A percentile compares a stretch with the other conserved stretches of the same genome.
Evolutionary conservation across 2,797 vertebrate species (phyloP).

Genomic region (Onychomys leucogaster): DNA sequence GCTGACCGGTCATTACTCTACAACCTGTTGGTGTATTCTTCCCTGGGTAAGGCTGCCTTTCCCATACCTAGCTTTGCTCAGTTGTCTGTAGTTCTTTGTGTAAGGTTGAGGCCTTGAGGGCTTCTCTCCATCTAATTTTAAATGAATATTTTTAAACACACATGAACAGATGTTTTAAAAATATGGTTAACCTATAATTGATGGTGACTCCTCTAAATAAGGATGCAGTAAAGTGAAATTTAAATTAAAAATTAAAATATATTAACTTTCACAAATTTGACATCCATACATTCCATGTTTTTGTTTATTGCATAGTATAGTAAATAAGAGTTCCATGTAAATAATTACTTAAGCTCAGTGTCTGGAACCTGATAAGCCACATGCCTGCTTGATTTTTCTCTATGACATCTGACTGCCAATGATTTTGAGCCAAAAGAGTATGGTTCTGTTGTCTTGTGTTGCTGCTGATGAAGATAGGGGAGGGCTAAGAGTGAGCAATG

Average conservation of each 20-base stretch:
- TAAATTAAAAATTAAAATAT: not conserved
- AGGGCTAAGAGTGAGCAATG: not conserved
- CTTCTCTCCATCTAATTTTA: not conserved
- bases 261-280: conserved; percentile 17
- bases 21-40: not conserved
- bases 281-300: not conserved
- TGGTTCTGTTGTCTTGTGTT: not conserved
- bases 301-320: not conserved
- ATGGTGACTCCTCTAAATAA: conserved; percentile 26
- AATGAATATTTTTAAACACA: conserved; percentile 6
- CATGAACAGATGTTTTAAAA: not conserved
- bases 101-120: not conserved
- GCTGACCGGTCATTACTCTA: not conserved
- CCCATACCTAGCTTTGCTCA: not conserved
- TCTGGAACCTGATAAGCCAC: not conserved
- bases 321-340: not conserved
- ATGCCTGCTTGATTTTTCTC: not conserved
- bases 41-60: not conserved
- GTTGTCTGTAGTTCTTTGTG: not conserved
- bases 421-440: not conserved
- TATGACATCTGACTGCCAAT: not conserved
- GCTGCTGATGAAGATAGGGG: not conserved
- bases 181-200: not conserved
- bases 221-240: not conserved
- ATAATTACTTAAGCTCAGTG: not conserved